phyloP scores from a whole-genome alignment of 2,797 vertebrate species.

The Numenius phaeopus region DNA sequence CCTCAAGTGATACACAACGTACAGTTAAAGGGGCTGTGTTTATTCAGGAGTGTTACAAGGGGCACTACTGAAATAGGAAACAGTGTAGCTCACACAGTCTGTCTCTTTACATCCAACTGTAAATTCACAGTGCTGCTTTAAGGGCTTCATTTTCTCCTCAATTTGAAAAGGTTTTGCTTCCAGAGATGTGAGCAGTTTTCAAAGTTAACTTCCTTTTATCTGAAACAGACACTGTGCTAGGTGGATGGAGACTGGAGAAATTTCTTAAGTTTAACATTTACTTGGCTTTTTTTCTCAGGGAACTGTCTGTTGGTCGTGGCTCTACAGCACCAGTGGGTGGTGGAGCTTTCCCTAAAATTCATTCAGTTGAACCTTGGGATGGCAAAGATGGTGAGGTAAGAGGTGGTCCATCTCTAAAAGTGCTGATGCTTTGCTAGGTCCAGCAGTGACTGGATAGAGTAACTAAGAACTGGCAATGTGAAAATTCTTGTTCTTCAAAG shows the following conservation, averaged over 20 bases:
- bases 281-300: constrained; percentile 76
- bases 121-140: not conserved
- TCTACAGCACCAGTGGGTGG: constrained; percentile 91
- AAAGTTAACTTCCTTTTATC: not conserved
- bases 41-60: not conserved
- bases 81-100: not conserved
- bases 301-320: constrained; percentile 93
- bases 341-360: constrained; percentile 88
- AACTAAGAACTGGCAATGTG: not conserved
- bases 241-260: not conserved
- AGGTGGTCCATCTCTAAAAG: not conserved
- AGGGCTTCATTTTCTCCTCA: not conserved
- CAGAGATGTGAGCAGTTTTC: not conserved
- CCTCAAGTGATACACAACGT: not conserved
- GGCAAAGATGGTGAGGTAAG: constrained; percentile 96
- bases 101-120: not conserved
- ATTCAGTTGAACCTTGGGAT: constrained; percentile 90
- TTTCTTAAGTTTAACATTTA: not conserved
- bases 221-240: not conserved
- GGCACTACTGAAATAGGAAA: not conserved
- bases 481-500: not conserved
- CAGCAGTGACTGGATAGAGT: not conserved
- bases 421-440: not conserved
- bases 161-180: not conserved
- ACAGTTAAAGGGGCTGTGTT: not conserved